Percentiles rank a stretch among this genome's conserved stretches.
Conservation (phyloP, 2,113 vertebrate species). For the Athene noctua region DNA sequence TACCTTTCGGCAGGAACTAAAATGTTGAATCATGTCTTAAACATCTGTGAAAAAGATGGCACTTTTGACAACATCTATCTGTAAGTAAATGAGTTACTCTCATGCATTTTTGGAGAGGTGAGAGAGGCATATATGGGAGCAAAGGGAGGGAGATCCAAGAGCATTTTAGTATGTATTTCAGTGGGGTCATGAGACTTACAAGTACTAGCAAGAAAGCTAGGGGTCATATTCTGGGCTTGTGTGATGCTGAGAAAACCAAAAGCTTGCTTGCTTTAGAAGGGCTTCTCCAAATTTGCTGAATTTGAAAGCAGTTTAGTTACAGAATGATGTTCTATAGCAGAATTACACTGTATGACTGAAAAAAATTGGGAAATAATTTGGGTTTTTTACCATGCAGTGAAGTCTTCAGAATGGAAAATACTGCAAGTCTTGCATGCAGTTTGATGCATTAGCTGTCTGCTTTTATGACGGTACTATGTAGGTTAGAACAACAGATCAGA, state of each 20-base stretch:
- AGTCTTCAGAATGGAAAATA: neutral
- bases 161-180: neutral
- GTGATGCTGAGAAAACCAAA: neutral
- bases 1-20: conserved; percentile 87
- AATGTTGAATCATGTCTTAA: conserved; percentile 99
- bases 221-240: neutral
- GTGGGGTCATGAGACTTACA: neutral
- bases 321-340: neutral
- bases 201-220: neutral
- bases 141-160: neutral
- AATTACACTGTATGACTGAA: neutral
- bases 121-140: neutral
- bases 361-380: neutral
- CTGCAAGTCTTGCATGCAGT: neutral
- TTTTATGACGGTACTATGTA: neutral
- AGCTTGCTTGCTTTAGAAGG: neutral
- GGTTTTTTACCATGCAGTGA: neutral
- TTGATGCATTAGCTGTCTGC: neutral
- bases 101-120: neutral
- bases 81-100: conserved; percentile 79
- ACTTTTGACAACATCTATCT: conserved; percentile 99
- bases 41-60: conserved; percentile 99
- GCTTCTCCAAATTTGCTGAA: neutral
- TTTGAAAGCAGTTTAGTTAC: neutral
- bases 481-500: neutral